These are phyloP conservation scores for Hippocampus barbouri DNA, from an alignment of 2,113 vertebrate genomes.

Conservation along the genomic window DNA sequence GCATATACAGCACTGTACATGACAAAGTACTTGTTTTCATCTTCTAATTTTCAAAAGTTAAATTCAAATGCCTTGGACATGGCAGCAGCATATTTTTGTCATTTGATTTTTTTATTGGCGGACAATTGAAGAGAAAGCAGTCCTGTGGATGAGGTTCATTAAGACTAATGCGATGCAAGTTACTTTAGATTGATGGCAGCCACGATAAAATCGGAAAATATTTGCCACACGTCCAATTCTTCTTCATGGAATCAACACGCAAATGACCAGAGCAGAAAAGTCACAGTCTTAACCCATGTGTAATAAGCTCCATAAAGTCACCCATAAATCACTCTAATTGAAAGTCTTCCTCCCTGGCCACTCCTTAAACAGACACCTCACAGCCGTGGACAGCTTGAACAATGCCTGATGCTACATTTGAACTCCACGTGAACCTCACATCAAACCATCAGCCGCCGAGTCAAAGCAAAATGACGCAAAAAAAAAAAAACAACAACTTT, in stretches of 20 bases:
- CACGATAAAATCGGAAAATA: conserved; percentile 51
- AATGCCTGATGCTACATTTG: conserved; percentile 76
- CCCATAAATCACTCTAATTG: conserved; percentile 98
- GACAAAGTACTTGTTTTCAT: conserved; percentile 19
- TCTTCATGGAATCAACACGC: conserved; percentile 60
- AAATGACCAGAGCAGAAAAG: conserved; percentile 54
- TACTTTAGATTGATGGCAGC: conserved; percentile 57
- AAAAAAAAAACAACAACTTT: conserved; percentile 30
- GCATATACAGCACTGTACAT: not conserved
- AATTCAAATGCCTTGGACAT: conserved; percentile 1
- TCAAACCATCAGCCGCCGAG: conserved; percentile 48
- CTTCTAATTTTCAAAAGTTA: conserved; percentile 12
- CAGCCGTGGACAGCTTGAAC: conserved; percentile 77
- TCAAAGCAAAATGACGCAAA: conserved; percentile 41
- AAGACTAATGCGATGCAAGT: conserved; percentile 61
- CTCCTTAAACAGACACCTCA: conserved; percentile 84
- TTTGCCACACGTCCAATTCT: conserved; percentile 46
- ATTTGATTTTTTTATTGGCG: conserved; percentile 29
- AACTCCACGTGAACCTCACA: conserved; percentile 72
- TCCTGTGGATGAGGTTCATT: conserved; percentile 52
- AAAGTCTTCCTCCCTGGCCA: conserved; percentile 84
- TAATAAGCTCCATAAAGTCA: conserved; percentile 77
- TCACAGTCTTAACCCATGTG: conserved; percentile 48
- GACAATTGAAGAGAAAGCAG: conserved; percentile 24
- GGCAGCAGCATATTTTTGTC: conserved; percentile 20